Evolutionary conservation across 2,888 invertebrate genomes (phyloP), one percentile per base, ranked within the genome.

Genomic region (Papilio elwesi): DNA sequence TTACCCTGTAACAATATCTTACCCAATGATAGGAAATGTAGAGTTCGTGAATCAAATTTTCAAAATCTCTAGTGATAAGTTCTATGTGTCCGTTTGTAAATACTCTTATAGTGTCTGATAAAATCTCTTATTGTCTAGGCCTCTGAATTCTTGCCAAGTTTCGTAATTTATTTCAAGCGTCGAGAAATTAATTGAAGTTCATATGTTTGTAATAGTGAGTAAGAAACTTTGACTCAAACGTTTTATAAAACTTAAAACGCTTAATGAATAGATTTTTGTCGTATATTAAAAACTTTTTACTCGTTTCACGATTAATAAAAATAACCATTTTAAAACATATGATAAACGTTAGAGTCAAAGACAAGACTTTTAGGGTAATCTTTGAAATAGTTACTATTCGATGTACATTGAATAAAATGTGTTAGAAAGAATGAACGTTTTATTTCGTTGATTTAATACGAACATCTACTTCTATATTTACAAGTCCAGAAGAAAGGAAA

Each of bases 361-460:
- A 78, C 78, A 80, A 81, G 78, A 83, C 82, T 82, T 80, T 74
- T 86, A 86, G 85, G 82, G 81, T 86, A 86, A 87, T 84, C 83
- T 81, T 80, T 85, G 79, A 81, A 80, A 85, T 87, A 88, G 85
- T 87, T 87, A 89, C 85, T 89, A 89, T 82, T 90, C 83, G 84
- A 87, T 91, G 90, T 91, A 90, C 87, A 91, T 87, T 82, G 80
- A 85, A 84, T 90, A 87, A 86, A 84, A 90, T 86, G 87, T 90
- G 87, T 85, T 87, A 90, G 86, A 88, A 82, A 59, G 57, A 57
- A 53, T 47, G 8, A 6, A 57, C 16, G 12, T 77, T 74, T 74
- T 66, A 74, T 63, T 70, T 12, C 65, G 64, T 73, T 57, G 59
- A 77, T 77, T 81, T 43, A 43, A 43, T 0, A 43, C 26, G 6